Percentiles rank a stretch among this genome's conserved stretches.
Conservation (phyloP, 92 coral and sea anemone species). For the Plumapathes pennacea region DNA sequence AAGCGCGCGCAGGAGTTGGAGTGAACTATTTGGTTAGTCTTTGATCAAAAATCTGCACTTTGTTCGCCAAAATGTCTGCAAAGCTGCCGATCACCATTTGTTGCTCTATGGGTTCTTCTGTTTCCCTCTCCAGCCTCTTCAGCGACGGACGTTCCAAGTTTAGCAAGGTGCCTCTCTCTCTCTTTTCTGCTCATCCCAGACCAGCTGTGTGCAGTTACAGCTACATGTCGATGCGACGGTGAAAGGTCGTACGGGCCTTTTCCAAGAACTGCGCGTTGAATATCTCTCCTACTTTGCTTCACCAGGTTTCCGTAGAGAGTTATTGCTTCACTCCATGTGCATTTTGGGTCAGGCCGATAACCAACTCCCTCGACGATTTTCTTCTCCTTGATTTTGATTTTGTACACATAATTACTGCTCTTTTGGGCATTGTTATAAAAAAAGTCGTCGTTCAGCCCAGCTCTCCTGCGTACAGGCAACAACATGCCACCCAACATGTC, state of each 20-base stretch:
- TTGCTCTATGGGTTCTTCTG: too few relatives aligned
- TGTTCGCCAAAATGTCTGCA: too few relatives aligned
- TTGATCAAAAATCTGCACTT: too few relatives aligned
- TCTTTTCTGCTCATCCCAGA: conserved; percentile 10
- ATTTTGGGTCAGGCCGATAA: conserved; percentile 19
- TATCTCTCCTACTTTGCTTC: conserved; percentile 12
- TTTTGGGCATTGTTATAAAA: conserved; percentile 42
- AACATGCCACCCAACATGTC: conserved; percentile 40
- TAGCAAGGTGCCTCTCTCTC: conserved; percentile 20
- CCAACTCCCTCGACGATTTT: conserved; percentile 30
- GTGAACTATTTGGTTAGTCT: too few relatives aligned
- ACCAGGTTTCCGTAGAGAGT: conserved; percentile 18
- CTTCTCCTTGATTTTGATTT: conserved; percentile 22
- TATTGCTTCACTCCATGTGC: conserved; percentile 30
- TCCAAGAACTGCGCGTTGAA: conserved; percentile 27
- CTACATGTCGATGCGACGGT: conserved; percentile 10
- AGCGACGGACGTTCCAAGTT: conserved; percentile 17
- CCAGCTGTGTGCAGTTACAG: conserved; percentile 3
- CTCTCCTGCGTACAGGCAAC: conserved; percentile 34
- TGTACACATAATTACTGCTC: conserved; percentile 13
- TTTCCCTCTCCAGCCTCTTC: conserved; percentile 12
- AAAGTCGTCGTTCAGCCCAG: conserved; percentile 35
- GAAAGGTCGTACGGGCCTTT: conserved; percentile 22
- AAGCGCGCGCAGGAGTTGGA: too few relatives aligned
- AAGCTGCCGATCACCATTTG: too few relatives aligned